A percentile compares a stretch with the other conserved stretches of the same genome.
Conservation (phyloP, 1,140 invertebrate genomes). For the Holcopasites calliopsidis region DNA sequence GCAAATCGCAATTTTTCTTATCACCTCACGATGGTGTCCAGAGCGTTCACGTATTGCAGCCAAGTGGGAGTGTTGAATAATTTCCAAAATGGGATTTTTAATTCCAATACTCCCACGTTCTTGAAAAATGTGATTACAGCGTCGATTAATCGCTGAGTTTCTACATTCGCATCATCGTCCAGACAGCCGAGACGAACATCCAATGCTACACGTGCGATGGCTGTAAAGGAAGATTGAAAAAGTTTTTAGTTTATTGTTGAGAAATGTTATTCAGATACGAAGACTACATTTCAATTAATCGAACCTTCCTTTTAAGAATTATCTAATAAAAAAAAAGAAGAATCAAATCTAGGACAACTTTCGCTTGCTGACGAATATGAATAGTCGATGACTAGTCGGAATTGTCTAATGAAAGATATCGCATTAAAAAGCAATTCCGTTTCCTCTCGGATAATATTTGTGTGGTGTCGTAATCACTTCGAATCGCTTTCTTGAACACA, state of each 20-base stretch:
- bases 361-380: background rate
- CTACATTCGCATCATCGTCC: conserved; percentile 81
- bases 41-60: conserved; percentile 85
- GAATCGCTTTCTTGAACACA: no score
- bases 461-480: no score
- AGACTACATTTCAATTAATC: no score
- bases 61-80: conserved; percentile 88
- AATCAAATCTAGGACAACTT: background rate
- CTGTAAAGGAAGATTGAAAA: conserved; percentile 75
- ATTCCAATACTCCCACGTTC: conserved; percentile 88
- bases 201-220: conserved; percentile 89
- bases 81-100: conserved; percentile 90
- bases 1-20: background rate
- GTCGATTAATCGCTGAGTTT: conserved; percentile 87
- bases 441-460: no score
- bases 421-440: no score
- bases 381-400: no score
- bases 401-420: no score
- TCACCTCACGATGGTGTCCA: conserved; percentile 85
- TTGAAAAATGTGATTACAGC: conserved; percentile 90
- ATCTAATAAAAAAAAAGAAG: background rate
- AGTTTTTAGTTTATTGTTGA: no score
- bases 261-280: no score
- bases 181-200: conserved; percentile 90
- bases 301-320: no score